Base-by-base conservation (phyloP, 2,888 invertebrate species). In the Folsomia candida region DNA sequence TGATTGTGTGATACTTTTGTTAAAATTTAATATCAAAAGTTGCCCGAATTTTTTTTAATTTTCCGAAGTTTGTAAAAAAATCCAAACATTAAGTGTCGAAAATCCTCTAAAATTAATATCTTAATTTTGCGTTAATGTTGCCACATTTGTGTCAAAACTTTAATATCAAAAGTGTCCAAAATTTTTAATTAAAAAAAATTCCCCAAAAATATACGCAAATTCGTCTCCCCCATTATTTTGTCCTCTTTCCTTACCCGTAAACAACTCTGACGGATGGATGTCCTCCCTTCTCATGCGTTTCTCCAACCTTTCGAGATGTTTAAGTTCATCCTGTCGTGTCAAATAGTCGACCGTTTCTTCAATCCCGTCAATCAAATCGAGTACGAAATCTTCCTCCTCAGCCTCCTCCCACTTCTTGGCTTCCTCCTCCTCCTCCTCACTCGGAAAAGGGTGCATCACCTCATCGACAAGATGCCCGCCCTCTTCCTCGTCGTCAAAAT, bases 341-440 rank as follows among this genome's bases (percentile, higher is more conserved):
- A 47, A 9, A 47, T 47, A 47, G 47, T 47, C 47, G 9, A 47
- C 47, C 18, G 47, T 47, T 18, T 47, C 47, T 18, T 64, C 64
- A 57, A 26, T 58, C 22, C 9, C 47, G 18, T 47, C 9, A 47
- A 47, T 47, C 18, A 47, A 47, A 47, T 18, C 18, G 47, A 11
- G 9, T 11, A 47, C 18, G 18, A 47, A 18, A n/a, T n/a, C n/a
- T 2, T 63, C 24, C 20, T 51, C 28, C 1, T 24, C 51, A 28
- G 54, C 58, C 14, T 66, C 67, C 6, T 37, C 54, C 18, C 51
- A 18, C 54, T 3, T 47, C 28, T 69, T 67, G 4, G 62, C 58
- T n/a, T n/a, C 51, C 11, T 61, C 25, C 29, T 54, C 61, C 1
- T 24, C 24, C 29, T 72, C 69, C 60, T 72, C 72, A 2, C 69